A percentile compares a stretch with the other conserved stretches of the same genome.
phyloP scores from a whole-genome alignment of 2,113 vertebrate genomes.

The Isurus oxyrinchus region DNA sequence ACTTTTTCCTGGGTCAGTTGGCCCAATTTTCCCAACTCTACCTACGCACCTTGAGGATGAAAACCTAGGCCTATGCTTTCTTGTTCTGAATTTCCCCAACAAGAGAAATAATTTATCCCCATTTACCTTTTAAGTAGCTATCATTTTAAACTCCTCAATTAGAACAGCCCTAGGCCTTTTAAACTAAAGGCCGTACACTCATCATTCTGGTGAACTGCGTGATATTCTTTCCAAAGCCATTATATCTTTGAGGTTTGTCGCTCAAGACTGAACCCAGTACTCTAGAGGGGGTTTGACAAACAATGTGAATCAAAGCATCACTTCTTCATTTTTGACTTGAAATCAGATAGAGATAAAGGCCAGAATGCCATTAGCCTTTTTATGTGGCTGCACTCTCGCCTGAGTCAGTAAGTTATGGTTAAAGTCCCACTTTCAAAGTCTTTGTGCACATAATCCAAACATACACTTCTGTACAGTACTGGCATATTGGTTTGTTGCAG shows the following conservation, averaged over 20 bases:
- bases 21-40: too few species aligned
- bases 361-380: background rate
- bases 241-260: background rate
- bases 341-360: background rate
- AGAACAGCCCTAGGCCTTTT: background rate
- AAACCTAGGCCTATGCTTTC: background rate
- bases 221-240: background rate
- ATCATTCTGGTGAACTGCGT: background rate
- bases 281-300: background rate
- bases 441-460: background rate
- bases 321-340: background rate
- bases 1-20: too few species aligned
- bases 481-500: background rate
- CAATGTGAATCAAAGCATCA: background rate
- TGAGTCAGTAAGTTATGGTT: background rate
- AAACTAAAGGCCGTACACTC: background rate
- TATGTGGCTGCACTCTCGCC: background rate
- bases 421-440: background rate
- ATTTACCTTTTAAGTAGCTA: background rate
- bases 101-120: background rate
- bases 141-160: background rate
- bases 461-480: background rate
- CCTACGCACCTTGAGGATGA: too few species aligned
- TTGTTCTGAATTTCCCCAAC: background rate
- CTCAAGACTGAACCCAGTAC: background rate